Base-by-base conservation (phyloP, 2,888 invertebrate genomes). In the Nemotelus nigrinus region DNA sequence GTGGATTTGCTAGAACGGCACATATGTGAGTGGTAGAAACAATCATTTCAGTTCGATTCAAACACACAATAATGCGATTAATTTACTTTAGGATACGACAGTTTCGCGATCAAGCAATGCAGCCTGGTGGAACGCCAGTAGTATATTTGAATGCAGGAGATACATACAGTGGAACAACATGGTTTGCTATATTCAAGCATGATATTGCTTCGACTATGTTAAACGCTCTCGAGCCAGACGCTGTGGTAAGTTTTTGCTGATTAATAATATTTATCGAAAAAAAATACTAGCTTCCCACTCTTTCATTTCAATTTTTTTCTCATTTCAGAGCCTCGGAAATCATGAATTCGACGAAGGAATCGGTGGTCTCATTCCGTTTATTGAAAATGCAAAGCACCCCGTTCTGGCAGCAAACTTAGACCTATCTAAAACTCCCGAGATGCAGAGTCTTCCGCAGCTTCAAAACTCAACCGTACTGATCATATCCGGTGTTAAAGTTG, bases 101-200 rank as follows among this genome's bases (percentile, higher is more conserved):
- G 82, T 92, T 91, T 25, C 88, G 93, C 53, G 85, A 87, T 80
- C 89, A 89, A 25, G 89, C 89, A 1, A 89, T 89, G 0, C 83
- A 84, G 2, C 90, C 89, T 1, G 88, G 89, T 44, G 91, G 90
- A 55, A 91, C 89, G 0, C 90, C 92, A 0, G 93, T 94, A 0
- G 84, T 97, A 3, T 96, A 95, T 84, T 88, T 98, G n/a, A 96
- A 97, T 84, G 97, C 96, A 0, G 97, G 97, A 0, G 97, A 98
- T 86, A 96, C 95, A 0, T 98, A 93, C 86, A 95, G 95, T 1
- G 97, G 97, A 0, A 94, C 96, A 0, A 89, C 94, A 0, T 97
- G 95, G 94, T 97, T 94, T 88, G 92, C 92, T 5, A 87, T 94
- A 6, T 94, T 93, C 88, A 94, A 94, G 82, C 94, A 94, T 91